Evolutionary conservation across 2,888 invertebrate genomes (phyloP).

Genomic region (Ariolimax columbianus): DNA sequence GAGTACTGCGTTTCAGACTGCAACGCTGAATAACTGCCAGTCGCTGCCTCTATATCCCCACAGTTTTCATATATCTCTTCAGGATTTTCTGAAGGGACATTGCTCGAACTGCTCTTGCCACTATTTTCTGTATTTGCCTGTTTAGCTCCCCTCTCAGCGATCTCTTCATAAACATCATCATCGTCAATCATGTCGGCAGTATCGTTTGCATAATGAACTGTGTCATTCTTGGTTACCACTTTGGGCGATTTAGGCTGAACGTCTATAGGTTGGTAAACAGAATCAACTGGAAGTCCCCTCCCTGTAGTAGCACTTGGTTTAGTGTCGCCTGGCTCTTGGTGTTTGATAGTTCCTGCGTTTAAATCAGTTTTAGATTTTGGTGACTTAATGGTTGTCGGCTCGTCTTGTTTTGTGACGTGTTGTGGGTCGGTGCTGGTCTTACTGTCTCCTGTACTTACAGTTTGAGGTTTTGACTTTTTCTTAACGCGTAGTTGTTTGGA

Average conservation of each 20-base stretch:
- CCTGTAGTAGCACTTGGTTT: background rate
- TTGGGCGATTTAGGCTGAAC: background rate
- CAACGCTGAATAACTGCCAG: background rate
- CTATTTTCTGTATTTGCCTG: background rate
- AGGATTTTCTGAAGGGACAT: too few relatives aligned
- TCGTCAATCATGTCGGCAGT: background rate
- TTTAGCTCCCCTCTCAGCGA: background rate
- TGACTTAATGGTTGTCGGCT: too few relatives aligned
- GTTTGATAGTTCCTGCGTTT: too few relatives aligned
- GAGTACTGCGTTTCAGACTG: background rate
- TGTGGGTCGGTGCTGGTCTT: too few relatives aligned
- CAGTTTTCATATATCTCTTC: slow-evolving; percentile 5
- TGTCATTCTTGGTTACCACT: background rate
- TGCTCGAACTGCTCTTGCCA: background rate
- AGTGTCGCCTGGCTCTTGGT: too few relatives aligned
- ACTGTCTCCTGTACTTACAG: too few relatives aligned
- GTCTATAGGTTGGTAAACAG: background rate
- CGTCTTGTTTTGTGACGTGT: too few relatives aligned
- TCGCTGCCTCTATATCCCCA: background rate
- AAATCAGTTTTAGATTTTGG: too few relatives aligned
- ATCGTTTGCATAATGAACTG: background rate
- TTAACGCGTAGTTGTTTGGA: too few relatives aligned
- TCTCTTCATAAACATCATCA: background rate
- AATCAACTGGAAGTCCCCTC: background rate
- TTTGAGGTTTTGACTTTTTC: too few relatives aligned